phyloP scores from a whole-genome alignment of 2,797 vertebrate genomes.

The Orestias chungarensis region DNA sequence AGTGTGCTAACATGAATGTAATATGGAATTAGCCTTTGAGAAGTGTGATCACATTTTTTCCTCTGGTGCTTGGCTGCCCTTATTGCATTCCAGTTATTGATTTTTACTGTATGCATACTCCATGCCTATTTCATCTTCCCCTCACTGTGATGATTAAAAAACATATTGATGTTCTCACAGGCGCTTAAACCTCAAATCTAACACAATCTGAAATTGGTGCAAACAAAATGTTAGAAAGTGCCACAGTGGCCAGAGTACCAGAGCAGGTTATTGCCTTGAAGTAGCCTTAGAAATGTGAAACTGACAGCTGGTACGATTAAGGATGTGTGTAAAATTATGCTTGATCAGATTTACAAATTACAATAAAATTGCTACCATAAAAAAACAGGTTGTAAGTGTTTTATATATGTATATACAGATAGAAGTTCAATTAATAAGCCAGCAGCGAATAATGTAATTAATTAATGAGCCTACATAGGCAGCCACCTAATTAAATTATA shows the following conservation, averaged over 20 bases:
- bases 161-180: constrained; percentile 34
- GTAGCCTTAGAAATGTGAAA: constrained; percentile 1
- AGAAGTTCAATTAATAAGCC: background rate
- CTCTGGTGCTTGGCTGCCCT: constrained; percentile 59
- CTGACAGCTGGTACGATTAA: background rate
- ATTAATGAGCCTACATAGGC: background rate
- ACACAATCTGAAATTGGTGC: constrained; percentile 29
- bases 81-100: constrained; percentile 52
- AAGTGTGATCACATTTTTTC: constrained; percentile 73
- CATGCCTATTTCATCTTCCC: constrained; percentile 11
- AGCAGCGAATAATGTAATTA: background rate
- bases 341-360: background rate
- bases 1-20: constrained; percentile 75
- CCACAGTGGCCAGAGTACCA: constrained; percentile 24
- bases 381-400: too few relatives aligned
- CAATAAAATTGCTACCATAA: too few relatives aligned
- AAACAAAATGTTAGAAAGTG: constrained; percentile 23
- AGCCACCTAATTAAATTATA: constrained; percentile 1
- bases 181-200: constrained; percentile 19
- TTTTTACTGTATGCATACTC: constrained; percentile 31
- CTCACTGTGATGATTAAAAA: constrained; percentile 27
- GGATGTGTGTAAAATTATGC: background rate
- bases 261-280: background rate
- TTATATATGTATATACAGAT: background rate
- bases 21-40: constrained; percentile 76